Evolutionary conservation across 2,113 vertebrate genomes (phyloP).

Genomic region (Ciconia maguari): DNA sequence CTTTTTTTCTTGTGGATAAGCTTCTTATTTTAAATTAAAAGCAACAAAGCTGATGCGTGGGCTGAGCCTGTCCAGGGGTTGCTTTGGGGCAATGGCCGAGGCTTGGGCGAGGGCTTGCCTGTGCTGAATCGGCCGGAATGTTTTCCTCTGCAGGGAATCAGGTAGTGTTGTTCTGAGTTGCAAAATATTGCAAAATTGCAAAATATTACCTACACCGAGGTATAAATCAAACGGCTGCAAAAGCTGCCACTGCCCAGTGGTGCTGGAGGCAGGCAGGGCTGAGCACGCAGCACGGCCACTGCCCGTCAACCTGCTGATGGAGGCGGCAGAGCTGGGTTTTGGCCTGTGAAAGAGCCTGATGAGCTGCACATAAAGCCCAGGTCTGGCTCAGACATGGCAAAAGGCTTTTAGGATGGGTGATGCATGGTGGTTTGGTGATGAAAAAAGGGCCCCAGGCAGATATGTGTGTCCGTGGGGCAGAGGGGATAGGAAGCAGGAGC

Average conservation of each 20-base stretch:
- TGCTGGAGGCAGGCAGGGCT: no score
- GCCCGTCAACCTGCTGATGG: rapidly evolving
- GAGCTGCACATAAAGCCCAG: not conserved
- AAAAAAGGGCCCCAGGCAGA: not conserved
- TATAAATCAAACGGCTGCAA: not conserved
- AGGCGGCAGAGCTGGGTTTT: not conserved
- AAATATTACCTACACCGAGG: not conserved
- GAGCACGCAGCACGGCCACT: not conserved
- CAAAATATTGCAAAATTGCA: no score
- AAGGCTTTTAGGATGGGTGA: not conserved
- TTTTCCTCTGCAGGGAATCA: not conserved
- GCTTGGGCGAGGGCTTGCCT: not conserved
- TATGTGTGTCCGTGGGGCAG: not conserved
- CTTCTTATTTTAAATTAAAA: constrained; percentile 49
- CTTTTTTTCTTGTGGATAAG: not conserved
- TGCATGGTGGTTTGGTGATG: rapidly evolving
- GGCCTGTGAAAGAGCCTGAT: not conserved
- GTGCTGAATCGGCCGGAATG: rapidly evolving
- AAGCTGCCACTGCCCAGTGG: not conserved
- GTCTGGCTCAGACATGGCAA: not conserved
- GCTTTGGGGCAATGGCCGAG: not conserved
- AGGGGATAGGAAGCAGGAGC: not conserved
- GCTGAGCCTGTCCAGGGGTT: not conserved
- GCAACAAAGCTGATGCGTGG: not conserved
- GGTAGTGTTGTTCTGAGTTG: no score